Evolutionary conservation across 1,140 invertebrate species (phyloP).

Genomic region (Cydia amplana): DNA sequence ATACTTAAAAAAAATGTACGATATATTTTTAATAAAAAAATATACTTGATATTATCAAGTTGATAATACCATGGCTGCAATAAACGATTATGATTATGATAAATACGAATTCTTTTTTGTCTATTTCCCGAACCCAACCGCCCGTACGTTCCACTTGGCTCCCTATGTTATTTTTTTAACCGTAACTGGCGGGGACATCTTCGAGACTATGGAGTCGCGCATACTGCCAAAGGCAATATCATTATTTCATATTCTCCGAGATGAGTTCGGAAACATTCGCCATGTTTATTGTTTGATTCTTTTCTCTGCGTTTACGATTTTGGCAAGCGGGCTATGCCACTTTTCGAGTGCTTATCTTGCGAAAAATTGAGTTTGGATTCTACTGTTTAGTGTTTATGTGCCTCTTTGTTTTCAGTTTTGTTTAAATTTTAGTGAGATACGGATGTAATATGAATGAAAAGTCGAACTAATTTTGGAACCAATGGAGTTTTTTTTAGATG

Average conservation of each 20-base stretch:
- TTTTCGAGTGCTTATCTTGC: constrained; percentile 32
- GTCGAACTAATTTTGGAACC: neutral
- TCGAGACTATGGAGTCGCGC: constrained; percentile 25
- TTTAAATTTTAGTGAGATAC: neutral
- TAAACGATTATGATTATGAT: too few species aligned
- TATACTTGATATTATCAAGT: too few species aligned
- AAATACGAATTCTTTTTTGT: too few species aligned
- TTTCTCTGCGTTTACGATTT: constrained; percentile 30
- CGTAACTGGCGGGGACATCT: constrained; percentile 24
- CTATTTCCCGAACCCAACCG: neutral
- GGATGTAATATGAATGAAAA: neutral
- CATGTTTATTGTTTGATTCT: constrained; percentile 35
- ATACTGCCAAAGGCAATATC: constrained; percentile 36
- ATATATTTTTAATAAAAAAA: too few species aligned
- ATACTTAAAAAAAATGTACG: too few species aligned
- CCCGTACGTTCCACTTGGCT: constrained; percentile 9
- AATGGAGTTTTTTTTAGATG: neutral
- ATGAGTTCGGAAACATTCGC: constrained; percentile 27
- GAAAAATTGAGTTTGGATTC: constrained; percentile 27
- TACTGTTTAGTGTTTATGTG: constrained; percentile 14
- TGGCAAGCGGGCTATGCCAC: constrained; percentile 18
- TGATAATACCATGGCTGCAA: too few species aligned
- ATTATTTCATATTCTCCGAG: constrained; percentile 34
- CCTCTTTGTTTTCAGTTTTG: neutral
- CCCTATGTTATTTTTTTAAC: neutral